Evolutionary conservation across 2,797 vertebrate species (phyloP).

Genomic region (Cuniculus paca): DNA sequence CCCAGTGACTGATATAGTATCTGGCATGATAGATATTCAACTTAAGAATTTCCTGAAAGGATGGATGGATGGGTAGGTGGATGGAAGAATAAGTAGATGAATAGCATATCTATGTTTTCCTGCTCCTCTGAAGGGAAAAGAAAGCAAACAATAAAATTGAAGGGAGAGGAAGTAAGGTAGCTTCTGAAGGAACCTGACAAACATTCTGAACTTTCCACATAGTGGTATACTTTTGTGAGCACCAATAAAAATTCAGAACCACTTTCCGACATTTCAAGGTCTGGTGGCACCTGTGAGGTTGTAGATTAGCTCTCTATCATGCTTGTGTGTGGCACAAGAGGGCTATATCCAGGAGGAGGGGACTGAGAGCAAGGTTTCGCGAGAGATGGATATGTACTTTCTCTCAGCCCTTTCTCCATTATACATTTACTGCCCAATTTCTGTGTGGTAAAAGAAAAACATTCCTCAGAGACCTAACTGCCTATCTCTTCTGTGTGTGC

Average conservation of each 20-base stretch:
- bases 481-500: not conserved
- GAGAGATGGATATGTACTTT: not conserved
- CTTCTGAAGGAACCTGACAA: not conserved
- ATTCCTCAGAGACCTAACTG: not conserved
- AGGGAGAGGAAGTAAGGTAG: not conserved
- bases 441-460: not conserved
- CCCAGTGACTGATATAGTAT: too few relatives aligned
- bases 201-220: not conserved
- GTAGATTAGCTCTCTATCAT: accelerated
- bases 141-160: not conserved
- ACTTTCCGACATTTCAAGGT: not conserved
- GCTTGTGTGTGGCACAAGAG: not conserved
- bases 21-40: too few relatives aligned
- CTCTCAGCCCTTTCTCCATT: not conserved
- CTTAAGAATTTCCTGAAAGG: too few relatives aligned
- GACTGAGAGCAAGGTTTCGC: too few relatives aligned
- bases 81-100: too few relatives aligned
- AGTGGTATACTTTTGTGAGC: not conserved
- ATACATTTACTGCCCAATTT: not conserved
- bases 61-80: too few relatives aligned
- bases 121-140: not conserved
- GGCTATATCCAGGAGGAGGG: not conserved
- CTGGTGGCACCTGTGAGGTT: not conserved
- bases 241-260: not conserved
- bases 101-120: not conserved